These are phyloP conservation scores for Pteropus rufus DNA, from an alignment of 2,797 vertebrate species.

Conservation along the genomic window DNA sequence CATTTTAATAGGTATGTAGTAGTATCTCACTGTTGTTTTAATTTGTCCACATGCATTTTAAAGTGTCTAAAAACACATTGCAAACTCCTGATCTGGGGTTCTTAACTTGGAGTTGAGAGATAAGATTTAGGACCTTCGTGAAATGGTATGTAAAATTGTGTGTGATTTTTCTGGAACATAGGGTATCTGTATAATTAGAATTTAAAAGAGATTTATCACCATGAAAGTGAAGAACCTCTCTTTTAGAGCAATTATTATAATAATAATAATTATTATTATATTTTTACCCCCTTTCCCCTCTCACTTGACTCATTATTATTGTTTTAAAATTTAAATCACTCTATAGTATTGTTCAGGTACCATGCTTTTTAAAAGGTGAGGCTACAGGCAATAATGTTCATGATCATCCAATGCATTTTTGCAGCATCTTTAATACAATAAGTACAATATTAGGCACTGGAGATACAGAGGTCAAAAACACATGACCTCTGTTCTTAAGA, in stretches of 20 bases:
- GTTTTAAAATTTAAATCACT: background rate
- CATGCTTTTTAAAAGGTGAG: background rate
- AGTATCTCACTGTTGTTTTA: background rate
- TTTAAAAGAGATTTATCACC: background rate
- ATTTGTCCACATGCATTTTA: background rate
- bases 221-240: background rate
- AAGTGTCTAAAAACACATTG: conserved; percentile 11
- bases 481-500: background rate
- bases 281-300: too few relatives aligned
- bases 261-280: too few relatives aligned
- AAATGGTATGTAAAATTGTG: background rate
- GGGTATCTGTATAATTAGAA: conserved; percentile 2
- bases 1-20: background rate
- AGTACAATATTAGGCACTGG: background rate
- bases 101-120: background rate
- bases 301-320: background rate
- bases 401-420: background rate
- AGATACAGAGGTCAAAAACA: background rate
- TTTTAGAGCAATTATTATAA: background rate
- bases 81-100: background rate
- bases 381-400: background rate
- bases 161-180: background rate
- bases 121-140: background rate
- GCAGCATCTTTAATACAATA: background rate
- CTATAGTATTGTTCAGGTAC: background rate